Base-by-base conservation (phyloP, 2,113 vertebrate species). In the Jacana jacana region DNA sequence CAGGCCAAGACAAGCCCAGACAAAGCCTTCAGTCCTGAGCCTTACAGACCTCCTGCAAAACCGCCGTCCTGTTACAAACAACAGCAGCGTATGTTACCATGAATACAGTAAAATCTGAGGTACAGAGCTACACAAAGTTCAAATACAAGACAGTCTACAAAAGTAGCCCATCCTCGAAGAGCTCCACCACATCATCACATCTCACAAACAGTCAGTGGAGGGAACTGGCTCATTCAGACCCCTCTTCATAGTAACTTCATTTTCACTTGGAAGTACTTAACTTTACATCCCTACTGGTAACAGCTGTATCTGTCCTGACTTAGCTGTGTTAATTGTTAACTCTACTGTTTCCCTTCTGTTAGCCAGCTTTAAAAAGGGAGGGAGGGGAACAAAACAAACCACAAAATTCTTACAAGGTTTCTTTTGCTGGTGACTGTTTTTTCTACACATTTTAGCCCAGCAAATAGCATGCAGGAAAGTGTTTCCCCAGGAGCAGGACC, bases 1-100 rank as follows among this genome's bases (percentile, higher is more conserved):
- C 80, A 84, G 77, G 86, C 20, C 77, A 81, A 79, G 72, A 48
- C 94, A 95, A 91, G 92, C 37, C 86, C 72, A 75, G 77, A 81
- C 48, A 95, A 91, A 95, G 44, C 64, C 9, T 0, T 35, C 81
- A 78, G 37, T 42, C 72, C 83, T 44, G 27, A 73, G 60, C 23
- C 27, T 81, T 48, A 35, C 30, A 72, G 42, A 87, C 39, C 44
- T 69, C 65, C 44, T 46, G 37, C 30, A 85, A 65, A 93, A 60
- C 18, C 39, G 63, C 6, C 23, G 33, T 57, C 15, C 13, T 72
- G 28, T 46, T 54, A 28, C 22, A 78, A 73, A 76, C 31, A 78
- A 9, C 28, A 66, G 37, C 40, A 70, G 17, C 4, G 7, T 17
- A 40, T 46, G 54, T 75, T 81, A 39, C 71, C 71, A 81, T 22